phyloP scores from a whole-genome alignment of 2,113 vertebrate genomes.

The Ancistrus triradiatus region DNA sequence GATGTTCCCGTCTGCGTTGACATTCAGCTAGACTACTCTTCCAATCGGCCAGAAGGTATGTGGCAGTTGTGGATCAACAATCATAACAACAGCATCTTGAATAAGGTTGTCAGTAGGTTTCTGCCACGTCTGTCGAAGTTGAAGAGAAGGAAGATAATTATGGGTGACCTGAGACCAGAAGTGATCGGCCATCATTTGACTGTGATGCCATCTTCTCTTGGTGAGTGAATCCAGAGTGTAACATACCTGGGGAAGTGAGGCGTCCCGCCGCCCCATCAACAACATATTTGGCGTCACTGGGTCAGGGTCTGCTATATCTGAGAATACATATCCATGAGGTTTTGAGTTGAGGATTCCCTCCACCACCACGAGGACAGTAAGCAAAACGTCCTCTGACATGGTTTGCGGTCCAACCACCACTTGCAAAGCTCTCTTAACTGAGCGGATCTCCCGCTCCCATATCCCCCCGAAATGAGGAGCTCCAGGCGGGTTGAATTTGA shows the following conservation, averaged over 20 bases:
- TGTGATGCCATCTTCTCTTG: not conserved
- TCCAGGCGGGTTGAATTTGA: not conserved
- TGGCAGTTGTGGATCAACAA: not conserved
- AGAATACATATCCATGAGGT: not conserved
- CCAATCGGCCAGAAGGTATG: conserved; percentile 1
- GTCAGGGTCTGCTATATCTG: not conserved
- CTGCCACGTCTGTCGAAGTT: not conserved
- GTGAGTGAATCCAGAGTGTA: not conserved
- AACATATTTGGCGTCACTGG: not conserved
- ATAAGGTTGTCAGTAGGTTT: not conserved
- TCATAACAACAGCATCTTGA: not conserved
- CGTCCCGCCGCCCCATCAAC: too few relatives aligned
- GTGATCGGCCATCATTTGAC: not conserved
- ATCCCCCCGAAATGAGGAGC: not conserved
- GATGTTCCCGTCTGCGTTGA: not conserved
- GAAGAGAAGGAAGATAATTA: not conserved
- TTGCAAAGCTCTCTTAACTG: not conserved
- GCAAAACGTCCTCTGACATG: not conserved
- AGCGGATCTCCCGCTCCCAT: not conserved
- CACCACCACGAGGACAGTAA: not conserved
- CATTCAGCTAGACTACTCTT: not conserved
- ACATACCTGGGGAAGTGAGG: not conserved
- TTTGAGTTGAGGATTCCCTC: not conserved
- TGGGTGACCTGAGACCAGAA: not conserved
- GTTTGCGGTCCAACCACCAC: not conserved